These are phyloP conservation scores for Allygus modestus DNA, from an alignment of 2,888 invertebrate genomes.

Conservation along the genomic window DNA sequence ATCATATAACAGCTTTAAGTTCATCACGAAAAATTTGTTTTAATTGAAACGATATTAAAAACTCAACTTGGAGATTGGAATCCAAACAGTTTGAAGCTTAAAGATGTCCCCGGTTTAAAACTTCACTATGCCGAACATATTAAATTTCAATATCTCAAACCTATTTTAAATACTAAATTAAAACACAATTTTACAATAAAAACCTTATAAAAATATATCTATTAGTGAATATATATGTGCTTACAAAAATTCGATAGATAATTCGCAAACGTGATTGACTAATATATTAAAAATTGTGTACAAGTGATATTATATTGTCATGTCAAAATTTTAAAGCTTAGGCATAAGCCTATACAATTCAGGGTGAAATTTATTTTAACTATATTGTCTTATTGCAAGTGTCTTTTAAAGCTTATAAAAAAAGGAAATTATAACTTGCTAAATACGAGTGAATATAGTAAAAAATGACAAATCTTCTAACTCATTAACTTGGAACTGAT, in stretches of 20 bases:
- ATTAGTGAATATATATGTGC: background rate
- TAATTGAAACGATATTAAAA: background rate
- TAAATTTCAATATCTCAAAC: background rate
- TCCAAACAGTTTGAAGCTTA: too few species aligned
- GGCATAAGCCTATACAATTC: background rate
- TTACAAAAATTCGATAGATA: background rate
- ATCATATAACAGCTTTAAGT: background rate
- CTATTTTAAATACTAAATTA: background rate
- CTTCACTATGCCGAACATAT: background rate
- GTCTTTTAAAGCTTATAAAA: background rate
- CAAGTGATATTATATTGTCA: slow-evolving; percentile 1
- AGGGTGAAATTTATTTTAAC: background rate
- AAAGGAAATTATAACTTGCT: too few species aligned
- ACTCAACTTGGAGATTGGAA: too few species aligned
- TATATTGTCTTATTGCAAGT: background rate
- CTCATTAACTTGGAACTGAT: background rate
- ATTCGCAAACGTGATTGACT: background rate
- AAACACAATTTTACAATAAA: background rate
- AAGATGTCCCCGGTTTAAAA: too few species aligned
- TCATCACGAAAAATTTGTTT: background rate
- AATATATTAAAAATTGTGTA: too few species aligned
- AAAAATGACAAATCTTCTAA: too few species aligned
- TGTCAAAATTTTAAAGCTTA: background rate
- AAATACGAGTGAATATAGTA: too few species aligned
- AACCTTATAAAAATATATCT: slow-evolving; percentile 1